phyloP scores from a whole-genome alignment of 1,140 invertebrate genomes.

The Drosophila azteca region DNA sequence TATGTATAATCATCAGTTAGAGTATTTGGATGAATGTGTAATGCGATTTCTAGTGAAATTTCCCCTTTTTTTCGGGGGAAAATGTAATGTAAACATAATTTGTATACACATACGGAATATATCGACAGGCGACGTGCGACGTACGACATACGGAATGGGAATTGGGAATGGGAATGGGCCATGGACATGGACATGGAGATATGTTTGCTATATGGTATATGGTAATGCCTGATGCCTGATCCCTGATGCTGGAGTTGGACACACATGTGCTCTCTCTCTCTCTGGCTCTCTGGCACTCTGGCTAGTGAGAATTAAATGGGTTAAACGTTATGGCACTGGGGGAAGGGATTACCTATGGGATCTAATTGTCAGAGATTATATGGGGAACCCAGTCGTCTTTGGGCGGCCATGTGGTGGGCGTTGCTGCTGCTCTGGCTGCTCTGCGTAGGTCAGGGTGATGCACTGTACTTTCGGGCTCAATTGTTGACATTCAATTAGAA shows the following conservation, averaged over 20 bases:
- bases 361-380: conserved; percentile 1
- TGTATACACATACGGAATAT: conserved; percentile 44
- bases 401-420: not conserved
- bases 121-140: conserved; percentile 43
- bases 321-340: conserved; percentile 6
- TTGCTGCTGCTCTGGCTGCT: conserved; percentile 11
- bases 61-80: conserved; percentile 12
- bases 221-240: too few species aligned
- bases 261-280: too few species aligned
- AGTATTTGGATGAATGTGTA: conserved; percentile 21
- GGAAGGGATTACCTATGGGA: not conserved
- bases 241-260: too few species aligned
- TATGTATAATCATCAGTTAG: not conserved
- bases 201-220: not conserved
- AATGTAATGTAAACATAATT: conserved; percentile 44
- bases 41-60: conserved; percentile 6
- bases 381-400: not conserved
- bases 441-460: conserved; percentile 32
- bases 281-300: too few species aligned
- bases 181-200: conserved; percentile 11
- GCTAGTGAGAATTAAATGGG: conserved; percentile 6
- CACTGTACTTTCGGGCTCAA: conserved; percentile 39
- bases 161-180: not conserved
- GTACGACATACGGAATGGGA: conserved; percentile 25
- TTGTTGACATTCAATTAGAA: not conserved